phyloP scores from a whole-genome alignment of 2,113 vertebrate genomes.

The Odocoileus virginianus region DNA sequence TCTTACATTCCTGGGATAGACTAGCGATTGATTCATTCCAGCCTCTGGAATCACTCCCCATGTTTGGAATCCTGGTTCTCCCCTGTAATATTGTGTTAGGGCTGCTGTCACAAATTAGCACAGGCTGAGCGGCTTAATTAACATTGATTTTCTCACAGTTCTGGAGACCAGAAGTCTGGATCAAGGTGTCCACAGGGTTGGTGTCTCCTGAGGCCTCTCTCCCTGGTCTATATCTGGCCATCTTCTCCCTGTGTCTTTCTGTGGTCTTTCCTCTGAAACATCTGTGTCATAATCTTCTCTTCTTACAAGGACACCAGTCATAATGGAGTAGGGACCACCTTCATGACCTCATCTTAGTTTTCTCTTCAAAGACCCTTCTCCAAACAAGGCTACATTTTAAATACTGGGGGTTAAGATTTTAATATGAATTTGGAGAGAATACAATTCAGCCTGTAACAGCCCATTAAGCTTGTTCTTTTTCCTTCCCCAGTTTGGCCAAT shows the following conservation, averaged over 20 bases:
- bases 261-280: background rate
- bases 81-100: background rate
- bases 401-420: background rate
- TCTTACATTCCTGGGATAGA: background rate
- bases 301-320: background rate
- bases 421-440: background rate
- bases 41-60: no score
- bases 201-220: background rate
- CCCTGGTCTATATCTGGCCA: no score
- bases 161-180: background rate
- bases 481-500: background rate
- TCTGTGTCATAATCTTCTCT: background rate
- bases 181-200: background rate
- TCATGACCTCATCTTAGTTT: no score
- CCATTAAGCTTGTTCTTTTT: background rate
- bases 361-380: background rate
- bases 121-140: background rate
- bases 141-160: background rate
- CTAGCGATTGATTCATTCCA: fast-evolving
- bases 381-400: background rate
- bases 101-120: background rate
- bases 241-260: background rate
- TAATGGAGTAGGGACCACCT: background rate
- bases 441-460: background rate
- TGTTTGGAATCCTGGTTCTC: background rate